Conservation (phyloP, 2,113 vertebrate species). For the Stigmatopora argus region DNA sequence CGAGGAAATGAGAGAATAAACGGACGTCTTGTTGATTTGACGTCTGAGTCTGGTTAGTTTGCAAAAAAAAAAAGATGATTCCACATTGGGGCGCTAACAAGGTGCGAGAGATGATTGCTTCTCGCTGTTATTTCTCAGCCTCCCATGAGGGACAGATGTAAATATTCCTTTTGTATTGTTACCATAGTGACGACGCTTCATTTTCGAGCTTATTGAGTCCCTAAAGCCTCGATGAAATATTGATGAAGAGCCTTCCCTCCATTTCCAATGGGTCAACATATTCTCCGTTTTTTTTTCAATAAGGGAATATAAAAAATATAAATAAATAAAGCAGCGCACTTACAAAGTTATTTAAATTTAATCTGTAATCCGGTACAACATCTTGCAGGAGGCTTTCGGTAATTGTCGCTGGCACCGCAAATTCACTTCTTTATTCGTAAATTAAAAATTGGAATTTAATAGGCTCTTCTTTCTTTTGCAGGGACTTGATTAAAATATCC, state of each 20-base stretch:
- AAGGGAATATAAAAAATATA: conserved; percentile 2
- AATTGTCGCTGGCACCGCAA: conserved; percentile 54
- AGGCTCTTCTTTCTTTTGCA: conserved; percentile 63
- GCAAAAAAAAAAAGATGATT: conserved; percentile 42
- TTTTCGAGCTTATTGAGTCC: conserved; percentile 43
- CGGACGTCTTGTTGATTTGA: conserved; percentile 17
- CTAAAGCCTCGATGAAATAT: conserved; percentile 48
- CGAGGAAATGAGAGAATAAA: conserved; percentile 14
- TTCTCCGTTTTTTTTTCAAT: conserved; percentile 1
- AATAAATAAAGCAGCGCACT: conserved; percentile 6
- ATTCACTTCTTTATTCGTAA: conserved; percentile 66
- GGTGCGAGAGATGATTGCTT: conserved; percentile 50
- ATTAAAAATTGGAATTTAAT: conserved; percentile 72
- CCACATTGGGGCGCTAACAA: conserved; percentile 36
- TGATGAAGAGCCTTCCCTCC: conserved; percentile 29
- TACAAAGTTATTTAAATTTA: conserved; percentile 40
- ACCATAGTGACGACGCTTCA: conserved; percentile 61
- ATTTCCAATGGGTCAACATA: conserved; percentile 13
- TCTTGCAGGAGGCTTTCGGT: conserved; percentile 47
- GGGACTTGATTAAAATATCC: conserved; percentile 73
- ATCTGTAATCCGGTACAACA: conserved; percentile 49
- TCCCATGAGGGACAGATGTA: conserved; percentile 64
- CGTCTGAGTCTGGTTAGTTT: conserved; percentile 48
- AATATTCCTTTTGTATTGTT: conserved; percentile 64
- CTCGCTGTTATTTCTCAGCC: conserved; percentile 50